A percentile compares a stretch with the other conserved stretches of the same genome.
These are phyloP conservation scores for Scaptomyza reducta DNA, from an alignment of 2,888 invertebrate species.

Conservation along the genomic window DNA sequence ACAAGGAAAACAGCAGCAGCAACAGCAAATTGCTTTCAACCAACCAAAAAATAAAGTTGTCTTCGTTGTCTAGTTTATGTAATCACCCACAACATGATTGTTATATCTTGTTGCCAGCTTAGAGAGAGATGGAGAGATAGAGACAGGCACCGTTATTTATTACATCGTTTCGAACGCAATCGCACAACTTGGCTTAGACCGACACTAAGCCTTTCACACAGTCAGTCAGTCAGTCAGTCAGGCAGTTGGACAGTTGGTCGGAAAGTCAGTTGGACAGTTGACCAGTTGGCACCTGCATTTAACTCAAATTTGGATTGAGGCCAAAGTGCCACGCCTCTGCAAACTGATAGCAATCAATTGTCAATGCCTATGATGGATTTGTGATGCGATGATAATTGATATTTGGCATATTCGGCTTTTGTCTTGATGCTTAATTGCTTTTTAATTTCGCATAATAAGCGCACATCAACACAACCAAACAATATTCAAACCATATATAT, in stretches of 20 bases:
- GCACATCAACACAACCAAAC: constrained; percentile 47
- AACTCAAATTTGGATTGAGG: constrained; percentile 19
- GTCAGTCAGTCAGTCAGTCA: constrained; percentile 3
- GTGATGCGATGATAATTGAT: constrained; percentile 64
- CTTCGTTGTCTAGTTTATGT: constrained; percentile 68
- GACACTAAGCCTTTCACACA: constrained; percentile 48
- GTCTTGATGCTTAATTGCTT: constrained; percentile 55
- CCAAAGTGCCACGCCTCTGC: constrained; percentile 34
- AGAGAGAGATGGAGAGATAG: background rate
- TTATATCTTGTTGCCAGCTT: constrained; percentile 43
- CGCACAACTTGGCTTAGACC: constrained; percentile 15
- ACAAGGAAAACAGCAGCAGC: constrained; percentile 47
- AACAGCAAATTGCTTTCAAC: constrained; percentile 69
- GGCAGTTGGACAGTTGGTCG: background rate
- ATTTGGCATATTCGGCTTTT: constrained; percentile 26
- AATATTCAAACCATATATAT: constrained; percentile 13
- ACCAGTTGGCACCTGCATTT: constrained; percentile 56
- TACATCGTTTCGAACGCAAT: constrained; percentile 48
- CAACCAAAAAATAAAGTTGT: constrained; percentile 64
- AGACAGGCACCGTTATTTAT: constrained; percentile 53
- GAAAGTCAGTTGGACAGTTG: constrained; percentile 21
- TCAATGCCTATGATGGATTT: constrained; percentile 67
- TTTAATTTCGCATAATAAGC: constrained; percentile 47
- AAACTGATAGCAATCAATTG: constrained; percentile 62
- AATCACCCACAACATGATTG: constrained; percentile 79